A percentile compares a stretch with the other conserved stretches of the same genome.
phyloP scores from a whole-genome alignment of 2,888 invertebrate species.

The Drosophila villosipedis region DNA sequence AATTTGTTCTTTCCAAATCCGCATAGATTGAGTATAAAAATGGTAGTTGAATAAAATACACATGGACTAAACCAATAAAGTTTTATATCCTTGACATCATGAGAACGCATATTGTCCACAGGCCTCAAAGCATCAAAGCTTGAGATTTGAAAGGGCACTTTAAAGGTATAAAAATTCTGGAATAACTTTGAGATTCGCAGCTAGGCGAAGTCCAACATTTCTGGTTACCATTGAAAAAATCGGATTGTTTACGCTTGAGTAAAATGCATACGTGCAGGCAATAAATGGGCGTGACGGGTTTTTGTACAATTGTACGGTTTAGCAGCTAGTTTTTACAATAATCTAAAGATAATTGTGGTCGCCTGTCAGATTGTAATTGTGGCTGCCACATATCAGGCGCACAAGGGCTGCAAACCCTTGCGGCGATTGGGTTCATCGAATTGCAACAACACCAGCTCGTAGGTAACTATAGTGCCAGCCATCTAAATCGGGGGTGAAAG shows the following conservation, averaged over 20 bases:
- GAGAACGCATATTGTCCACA: conserved; percentile 68
- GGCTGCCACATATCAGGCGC: conserved; percentile 59
- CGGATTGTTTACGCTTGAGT: conserved; percentile 27
- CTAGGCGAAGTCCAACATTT: not conserved
- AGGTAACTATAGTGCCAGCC: conserved; percentile 88
- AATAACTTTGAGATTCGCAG: not conserved
- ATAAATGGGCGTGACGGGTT: conserved; percentile 56
- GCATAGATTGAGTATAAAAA: conserved; percentile 67
- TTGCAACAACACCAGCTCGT: conserved; percentile 89
- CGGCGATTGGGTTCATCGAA: conserved; percentile 85
- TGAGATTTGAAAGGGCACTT: conserved; percentile 81
- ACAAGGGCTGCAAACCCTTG: conserved; percentile 79
- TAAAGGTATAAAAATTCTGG: not conserved
- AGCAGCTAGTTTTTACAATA: conserved; percentile 38
- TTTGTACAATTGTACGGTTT: conserved; percentile 33
- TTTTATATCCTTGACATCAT: conserved; percentile 41
- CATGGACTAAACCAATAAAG: conserved; percentile 77
- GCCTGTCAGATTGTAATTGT: conserved; percentile 56
- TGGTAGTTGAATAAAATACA: conserved; percentile 66
- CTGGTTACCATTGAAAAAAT: conserved; percentile 60
- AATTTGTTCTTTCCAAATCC: conserved; percentile 82
- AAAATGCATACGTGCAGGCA: conserved; percentile 15
- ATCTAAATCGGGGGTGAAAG: conserved; percentile 83
- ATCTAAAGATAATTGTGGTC: conserved; percentile 59
- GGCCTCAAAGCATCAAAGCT: conserved; percentile 79